These are phyloP conservation scores for Dicrurus megarhynchus DNA, from an alignment of 2,113 vertebrate genomes.

Conservation along the genomic window DNA sequence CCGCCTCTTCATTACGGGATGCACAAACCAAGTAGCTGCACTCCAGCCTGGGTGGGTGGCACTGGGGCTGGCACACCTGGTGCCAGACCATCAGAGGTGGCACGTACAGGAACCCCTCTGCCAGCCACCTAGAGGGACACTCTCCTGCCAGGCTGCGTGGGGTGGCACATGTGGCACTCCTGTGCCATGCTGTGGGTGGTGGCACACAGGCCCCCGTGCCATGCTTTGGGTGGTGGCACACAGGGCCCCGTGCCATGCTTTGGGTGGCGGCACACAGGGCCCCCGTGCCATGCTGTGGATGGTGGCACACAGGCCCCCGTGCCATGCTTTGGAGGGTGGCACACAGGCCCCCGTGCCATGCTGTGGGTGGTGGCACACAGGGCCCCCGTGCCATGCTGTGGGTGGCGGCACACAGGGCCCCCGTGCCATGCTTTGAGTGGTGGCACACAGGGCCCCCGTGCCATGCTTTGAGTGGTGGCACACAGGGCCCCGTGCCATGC, in stretches of 20 bases:
- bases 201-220: neutral
- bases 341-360: fast-evolving
- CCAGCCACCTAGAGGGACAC: neutral
- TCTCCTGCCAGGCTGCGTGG: neutral
- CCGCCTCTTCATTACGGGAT: neutral
- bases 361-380: neutral
- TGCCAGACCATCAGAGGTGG: neutral
- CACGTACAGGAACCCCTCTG: neutral
- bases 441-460: neutral
- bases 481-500: fast-evolving
- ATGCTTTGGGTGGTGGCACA: neutral
- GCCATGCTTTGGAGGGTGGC: no score
- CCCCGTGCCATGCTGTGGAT: fast-evolving
- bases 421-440: fast-evolving
- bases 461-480: neutral
- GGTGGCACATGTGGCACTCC: neutral
- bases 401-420: neutral
- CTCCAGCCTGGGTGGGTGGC: neutral
- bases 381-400: neutral
- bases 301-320: fast-evolving
- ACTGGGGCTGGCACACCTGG: neutral
- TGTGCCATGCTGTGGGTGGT: no score
- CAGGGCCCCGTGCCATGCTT: no score
- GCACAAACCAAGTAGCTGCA: fast-evolving
- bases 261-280: neutral